Evolutionary conservation across 2,797 vertebrate species (phyloP), one percentile per base, ranked within the genome.

Genomic region (Acanthurus leucopareius): DNA sequence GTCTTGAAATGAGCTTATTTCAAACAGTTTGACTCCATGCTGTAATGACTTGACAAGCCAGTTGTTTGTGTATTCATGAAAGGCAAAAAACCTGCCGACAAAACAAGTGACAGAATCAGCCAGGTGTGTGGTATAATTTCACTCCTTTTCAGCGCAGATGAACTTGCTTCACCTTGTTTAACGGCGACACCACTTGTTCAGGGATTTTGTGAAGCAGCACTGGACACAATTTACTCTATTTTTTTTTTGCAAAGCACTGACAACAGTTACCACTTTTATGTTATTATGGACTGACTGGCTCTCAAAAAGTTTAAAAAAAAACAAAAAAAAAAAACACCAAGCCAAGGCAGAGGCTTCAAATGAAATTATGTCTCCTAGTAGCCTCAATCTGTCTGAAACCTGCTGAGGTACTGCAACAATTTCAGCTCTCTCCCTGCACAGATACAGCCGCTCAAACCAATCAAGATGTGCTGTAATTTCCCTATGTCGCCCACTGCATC

Each of bases 361-460:
- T 77, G 72, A 76, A 87, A 86, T 54, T 0, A 73, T 20, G 66
- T 77, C 64, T 78, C 63, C 73, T 49, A 54, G 58, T 75, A 82
- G 65, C 85, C 86, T 83, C 84, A 84, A 83, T 85, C 68, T 67
- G 78, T 88, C 86, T 86, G 75, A 83, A 87, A 84, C 57, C 48
- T 83, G 85, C 84, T 87, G 87, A 86, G 73, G 71, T 81, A 25
- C 80, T 52, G 45, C 22, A 80, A 83, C 63, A 67, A 13, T 79
- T 62, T 69, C 65, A 54, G 59, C 16, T 15, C 73, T 67, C 67
- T 77, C 53, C 32, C 73, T 20, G 73, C 42, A 65, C 68, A 69
- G 63, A 82, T 53, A 57, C 57, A 77, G 71, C 49, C 44, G 73
- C 76, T 83, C 56, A 69, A 70, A 73, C 86, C 83, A 84, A 86